These are phyloP conservation scores for Solenodon paradoxus DNA, from an alignment of 2,113 vertebrate species.

Conservation along the genomic window DNA sequence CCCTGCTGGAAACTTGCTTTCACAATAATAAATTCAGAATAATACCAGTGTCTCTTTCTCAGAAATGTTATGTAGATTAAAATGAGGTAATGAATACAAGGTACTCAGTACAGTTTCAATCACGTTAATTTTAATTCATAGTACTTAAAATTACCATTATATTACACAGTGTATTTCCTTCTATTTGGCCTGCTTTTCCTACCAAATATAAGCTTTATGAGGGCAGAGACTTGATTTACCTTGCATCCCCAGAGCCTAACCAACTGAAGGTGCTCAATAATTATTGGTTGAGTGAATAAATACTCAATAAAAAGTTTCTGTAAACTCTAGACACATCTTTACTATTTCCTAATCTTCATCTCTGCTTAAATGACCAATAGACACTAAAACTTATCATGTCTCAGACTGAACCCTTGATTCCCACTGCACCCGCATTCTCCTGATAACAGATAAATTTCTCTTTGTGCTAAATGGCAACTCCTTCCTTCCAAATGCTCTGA, in stretches of 20 bases:
- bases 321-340: not conserved
- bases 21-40: not conserved
- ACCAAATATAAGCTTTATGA: not conserved
- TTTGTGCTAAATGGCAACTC: not conserved
- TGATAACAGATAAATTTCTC: not conserved
- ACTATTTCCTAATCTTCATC: not conserved
- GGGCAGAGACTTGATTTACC: not conserved
- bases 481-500: not conserved
- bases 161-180: not conserved
- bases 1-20: not conserved
- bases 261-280: not conserved
- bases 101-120: not conserved
- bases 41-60: not conserved
- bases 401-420: not conserved
- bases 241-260: not conserved
- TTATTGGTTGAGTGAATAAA: not conserved
- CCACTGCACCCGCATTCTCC: not conserved
- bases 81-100: not conserved
- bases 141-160: not conserved
- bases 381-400: not conserved
- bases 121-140: not conserved
- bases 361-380: not conserved
- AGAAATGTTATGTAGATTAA: not conserved
- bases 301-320: not conserved
- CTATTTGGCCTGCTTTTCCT: not conserved